These are phyloP conservation scores for Clupea harengus DNA, from an alignment of 2,113 vertebrate genomes.

Conservation along the genomic window DNA sequence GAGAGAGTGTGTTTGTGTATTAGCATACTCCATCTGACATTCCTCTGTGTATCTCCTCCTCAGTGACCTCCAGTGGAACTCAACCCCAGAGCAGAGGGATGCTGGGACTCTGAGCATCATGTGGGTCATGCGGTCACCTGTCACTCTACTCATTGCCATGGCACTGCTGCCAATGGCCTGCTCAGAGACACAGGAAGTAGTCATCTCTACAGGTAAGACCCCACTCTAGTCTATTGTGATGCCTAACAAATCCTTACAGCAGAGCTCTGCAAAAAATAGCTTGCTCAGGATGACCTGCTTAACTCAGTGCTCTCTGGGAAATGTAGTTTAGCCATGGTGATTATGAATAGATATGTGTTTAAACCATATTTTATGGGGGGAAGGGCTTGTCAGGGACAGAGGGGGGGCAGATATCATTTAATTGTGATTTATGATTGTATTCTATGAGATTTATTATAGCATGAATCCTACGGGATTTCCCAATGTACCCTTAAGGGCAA, in stretches of 20 bases:
- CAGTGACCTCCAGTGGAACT: constrained; percentile 20
- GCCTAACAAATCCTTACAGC: not conserved
- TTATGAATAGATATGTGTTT: not conserved
- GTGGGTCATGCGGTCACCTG: constrained; percentile 33
- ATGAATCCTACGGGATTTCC: too few species aligned
- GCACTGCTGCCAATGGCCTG: constrained; percentile 29
- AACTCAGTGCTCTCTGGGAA: not conserved
- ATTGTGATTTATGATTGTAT: not conserved
- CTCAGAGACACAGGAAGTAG: constrained; percentile 34
- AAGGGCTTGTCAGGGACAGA: too few species aligned
- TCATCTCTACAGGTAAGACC: constrained; percentile 38
- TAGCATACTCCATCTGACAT: not conserved
- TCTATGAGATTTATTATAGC: not conserved
- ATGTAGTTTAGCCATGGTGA: not conserved
- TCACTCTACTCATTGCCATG: constrained; percentile 24
- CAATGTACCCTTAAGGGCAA: not conserved
- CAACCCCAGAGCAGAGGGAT: constrained; percentile 29
- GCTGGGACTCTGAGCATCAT: constrained; percentile 39
- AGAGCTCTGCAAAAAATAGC: not conserved
- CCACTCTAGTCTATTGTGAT: too few species aligned
- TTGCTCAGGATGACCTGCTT: not conserved
- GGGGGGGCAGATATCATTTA: too few species aligned
- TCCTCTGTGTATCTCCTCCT: constrained; percentile 15
- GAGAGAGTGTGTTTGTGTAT: not conserved
- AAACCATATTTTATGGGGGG: too few species aligned